Evolutionary conservation across 2,113 vertebrate genomes (phyloP).

Genomic region (Leucopsar rothschildi): DNA sequence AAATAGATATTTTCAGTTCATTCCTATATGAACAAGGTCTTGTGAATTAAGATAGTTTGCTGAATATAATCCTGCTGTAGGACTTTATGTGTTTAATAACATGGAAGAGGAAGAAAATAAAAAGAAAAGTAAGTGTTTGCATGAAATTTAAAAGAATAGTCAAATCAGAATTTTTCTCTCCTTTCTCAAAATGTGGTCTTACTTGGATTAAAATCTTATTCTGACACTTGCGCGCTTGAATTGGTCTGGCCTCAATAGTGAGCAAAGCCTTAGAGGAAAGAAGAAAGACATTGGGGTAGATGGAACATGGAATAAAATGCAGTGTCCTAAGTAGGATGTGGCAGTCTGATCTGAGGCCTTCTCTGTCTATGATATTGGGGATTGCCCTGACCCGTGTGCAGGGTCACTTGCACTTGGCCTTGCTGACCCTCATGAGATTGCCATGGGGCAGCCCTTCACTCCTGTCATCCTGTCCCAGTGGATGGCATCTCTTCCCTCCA

Average conservation of each 20-base stretch:
- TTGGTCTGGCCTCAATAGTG: not conserved
- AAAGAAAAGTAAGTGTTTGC: not conserved
- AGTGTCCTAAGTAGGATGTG: not conserved
- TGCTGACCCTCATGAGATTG: not conserved
- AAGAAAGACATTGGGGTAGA: not conserved
- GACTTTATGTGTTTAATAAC: not conserved
- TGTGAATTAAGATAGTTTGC: not conserved
- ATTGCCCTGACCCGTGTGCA: fast-evolving
- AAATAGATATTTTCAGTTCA: not conserved
- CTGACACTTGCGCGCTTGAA: not conserved
- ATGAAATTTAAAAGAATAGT: not conserved
- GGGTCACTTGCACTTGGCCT: not conserved
- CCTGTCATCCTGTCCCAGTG: not conserved
- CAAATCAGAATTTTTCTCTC: not conserved
- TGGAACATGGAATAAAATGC: not conserved
- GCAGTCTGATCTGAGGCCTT: not conserved
- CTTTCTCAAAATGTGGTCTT: not conserved
- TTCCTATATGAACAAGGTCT: not conserved
- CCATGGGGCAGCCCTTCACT: fast-evolving
- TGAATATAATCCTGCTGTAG: not conserved
- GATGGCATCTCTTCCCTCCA: not conserved
- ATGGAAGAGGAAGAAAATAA: not conserved
- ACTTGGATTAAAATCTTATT: not conserved
- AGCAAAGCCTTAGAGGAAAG: not conserved
- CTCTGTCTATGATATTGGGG: fast-evolving